A percentile compares a stretch with the other conserved stretches of the same genome.
Conservation (phyloP, 2,113 vertebrate genomes). For the Climacteris rufus region DNA sequence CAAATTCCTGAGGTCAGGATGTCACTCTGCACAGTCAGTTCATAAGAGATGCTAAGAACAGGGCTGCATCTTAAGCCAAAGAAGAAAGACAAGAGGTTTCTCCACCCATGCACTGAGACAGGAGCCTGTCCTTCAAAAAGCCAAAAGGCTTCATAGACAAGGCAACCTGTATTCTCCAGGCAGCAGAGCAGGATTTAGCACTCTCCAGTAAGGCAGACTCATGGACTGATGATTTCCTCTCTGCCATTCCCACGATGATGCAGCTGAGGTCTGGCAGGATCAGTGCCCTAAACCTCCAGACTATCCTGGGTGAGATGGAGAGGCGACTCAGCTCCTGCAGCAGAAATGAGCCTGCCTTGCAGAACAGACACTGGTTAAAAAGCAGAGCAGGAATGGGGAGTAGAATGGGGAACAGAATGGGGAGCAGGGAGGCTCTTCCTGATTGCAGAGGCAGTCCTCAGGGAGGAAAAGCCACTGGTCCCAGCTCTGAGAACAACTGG, state of each 20-base stretch:
- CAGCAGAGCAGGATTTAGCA: background rate
- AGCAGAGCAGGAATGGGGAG: background rate
- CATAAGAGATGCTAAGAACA: background rate
- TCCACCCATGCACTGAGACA: background rate
- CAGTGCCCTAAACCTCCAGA: background rate
- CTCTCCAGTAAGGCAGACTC: background rate
- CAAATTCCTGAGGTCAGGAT: background rate
- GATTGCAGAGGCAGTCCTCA: background rate
- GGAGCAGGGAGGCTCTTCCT: background rate
- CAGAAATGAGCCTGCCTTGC: background rate
- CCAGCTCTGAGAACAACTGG: background rate
- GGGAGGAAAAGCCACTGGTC: background rate
- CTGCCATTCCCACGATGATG: background rate
- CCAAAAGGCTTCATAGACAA: background rate
- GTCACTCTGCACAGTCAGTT: background rate
- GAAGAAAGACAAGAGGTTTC: background rate
- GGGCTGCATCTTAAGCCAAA: background rate
- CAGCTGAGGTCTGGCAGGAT: background rate
- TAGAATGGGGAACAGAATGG: background rate
- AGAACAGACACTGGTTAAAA: background rate
- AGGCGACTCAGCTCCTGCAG: background rate
- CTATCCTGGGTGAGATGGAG: fast-evolving
- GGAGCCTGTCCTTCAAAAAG: background rate
- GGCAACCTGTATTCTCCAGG: background rate
- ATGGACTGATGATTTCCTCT: background rate